Conservation (phyloP, 2,797 vertebrate species). For the Rhabdomys pumilio region DNA sequence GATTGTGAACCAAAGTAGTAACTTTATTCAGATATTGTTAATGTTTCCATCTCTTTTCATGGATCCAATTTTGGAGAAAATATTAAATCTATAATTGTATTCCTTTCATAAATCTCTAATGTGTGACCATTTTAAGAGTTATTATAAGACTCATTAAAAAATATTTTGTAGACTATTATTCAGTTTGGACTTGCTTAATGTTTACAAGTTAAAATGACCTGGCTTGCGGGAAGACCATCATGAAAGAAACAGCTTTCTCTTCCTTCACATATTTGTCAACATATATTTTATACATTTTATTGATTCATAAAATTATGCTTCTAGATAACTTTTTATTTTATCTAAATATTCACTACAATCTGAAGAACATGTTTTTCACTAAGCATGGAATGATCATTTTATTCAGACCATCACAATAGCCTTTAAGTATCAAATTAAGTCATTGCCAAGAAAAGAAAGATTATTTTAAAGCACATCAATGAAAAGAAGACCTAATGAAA, state of each 20-base stretch:
- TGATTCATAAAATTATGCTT: background rate
- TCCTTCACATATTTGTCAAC: background rate
- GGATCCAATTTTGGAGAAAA: background rate
- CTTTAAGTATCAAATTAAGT: conserved; percentile 53
- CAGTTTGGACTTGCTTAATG: background rate
- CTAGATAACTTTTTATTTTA: conserved; percentile 22
- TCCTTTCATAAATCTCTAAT: background rate
- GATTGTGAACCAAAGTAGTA: background rate
- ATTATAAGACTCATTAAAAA: background rate
- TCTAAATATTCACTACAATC: conserved; percentile 7
- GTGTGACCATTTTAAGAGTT: background rate
- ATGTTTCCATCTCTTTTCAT: background rate
- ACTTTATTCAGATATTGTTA: background rate
- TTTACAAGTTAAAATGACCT: conserved; percentile 6
- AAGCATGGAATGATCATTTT: background rate
- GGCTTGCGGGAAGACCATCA: background rate
- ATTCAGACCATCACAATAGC: conserved; percentile 2
- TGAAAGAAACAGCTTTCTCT: background rate
- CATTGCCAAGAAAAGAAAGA: conserved; percentile 13
- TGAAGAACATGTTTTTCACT: background rate
- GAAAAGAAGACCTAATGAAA: background rate
- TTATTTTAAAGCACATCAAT: background rate
- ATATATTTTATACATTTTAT: background rate
- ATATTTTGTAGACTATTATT: background rate
- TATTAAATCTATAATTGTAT: background rate